Evolutionary conservation across 2,888 invertebrate genomes (phyloP).

Genomic region (Bibio marci): DNA sequence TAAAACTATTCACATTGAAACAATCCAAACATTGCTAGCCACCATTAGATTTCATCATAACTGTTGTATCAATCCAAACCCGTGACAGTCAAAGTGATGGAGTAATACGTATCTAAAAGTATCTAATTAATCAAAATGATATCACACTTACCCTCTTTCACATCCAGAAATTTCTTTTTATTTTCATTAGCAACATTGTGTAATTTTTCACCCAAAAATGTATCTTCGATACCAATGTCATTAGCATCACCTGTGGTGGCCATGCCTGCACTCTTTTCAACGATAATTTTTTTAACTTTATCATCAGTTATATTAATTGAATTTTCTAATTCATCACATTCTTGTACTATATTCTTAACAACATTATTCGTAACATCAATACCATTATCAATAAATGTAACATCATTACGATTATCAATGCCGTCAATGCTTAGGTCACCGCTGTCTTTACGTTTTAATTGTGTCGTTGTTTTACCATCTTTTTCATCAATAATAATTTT

Average conservation of each 20-base stretch:
- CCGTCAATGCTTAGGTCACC: background rate
- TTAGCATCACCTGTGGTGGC: conserved; percentile 1
- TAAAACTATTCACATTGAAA: no score
- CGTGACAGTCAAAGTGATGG: no score
- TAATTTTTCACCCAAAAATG: background rate
- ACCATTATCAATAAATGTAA: conserved; percentile 24
- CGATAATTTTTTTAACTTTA: background rate
- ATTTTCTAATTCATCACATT: conserved; percentile 1
- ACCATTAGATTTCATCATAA: no score
- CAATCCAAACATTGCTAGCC: no score
- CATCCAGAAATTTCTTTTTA: background rate
- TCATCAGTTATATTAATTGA: no score
- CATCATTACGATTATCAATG: background rate
- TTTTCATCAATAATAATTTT: background rate
- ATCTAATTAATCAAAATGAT: no score
- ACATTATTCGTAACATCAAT: conserved; percentile 26
- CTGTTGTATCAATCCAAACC: no score
- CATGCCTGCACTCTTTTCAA: no score
- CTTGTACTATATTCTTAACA: conserved; percentile 6
- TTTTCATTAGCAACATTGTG: background rate
- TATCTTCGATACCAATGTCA: conserved; percentile 4
- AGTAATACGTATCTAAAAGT: no score
- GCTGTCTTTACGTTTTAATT: background rate
- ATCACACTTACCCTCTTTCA: conserved; percentile 3
- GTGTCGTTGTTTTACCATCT: no score